Conservation (phyloP, 2,888 invertebrate species). For the Nemapogon koenigi region DNA sequence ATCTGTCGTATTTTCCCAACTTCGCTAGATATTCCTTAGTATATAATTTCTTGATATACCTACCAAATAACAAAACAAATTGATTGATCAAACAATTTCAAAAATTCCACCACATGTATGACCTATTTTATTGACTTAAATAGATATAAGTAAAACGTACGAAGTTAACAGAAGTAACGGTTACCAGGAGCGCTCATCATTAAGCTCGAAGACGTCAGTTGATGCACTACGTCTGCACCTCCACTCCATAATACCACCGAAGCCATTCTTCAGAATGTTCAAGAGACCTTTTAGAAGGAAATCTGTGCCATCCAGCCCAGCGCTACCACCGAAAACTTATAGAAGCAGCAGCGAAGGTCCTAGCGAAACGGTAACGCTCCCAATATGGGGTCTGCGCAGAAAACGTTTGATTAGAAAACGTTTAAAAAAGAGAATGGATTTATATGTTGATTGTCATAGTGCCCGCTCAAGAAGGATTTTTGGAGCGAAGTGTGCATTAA, state of each 20-base stretch:
- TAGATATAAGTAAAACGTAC: too few relatives aligned
- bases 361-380: conserved; percentile 46
- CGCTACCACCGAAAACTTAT: conserved; percentile 62
- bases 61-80: too few relatives aligned
- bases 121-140: too few relatives aligned
- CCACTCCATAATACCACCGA: conserved; percentile 61
- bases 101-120: too few relatives aligned
- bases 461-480: conserved; percentile 12
- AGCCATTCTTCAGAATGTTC: conserved; percentile 69
- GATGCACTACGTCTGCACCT: conserved; percentile 61
- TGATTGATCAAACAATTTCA: too few relatives aligned
- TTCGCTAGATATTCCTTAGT: too few relatives aligned
- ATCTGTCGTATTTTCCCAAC: too few relatives aligned
- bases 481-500: too few relatives aligned
- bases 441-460: conserved; percentile 56
- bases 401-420: conserved; percentile 39
- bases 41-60: too few relatives aligned
- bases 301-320: conserved; percentile 70
- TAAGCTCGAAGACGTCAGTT: conserved; percentile 57
- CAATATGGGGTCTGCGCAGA: conserved; percentile 29
- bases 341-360: conserved; percentile 60
- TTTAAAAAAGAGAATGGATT: conserved; percentile 48
- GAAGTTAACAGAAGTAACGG: conserved; percentile 8
- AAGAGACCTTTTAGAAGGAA: conserved; percentile 73
- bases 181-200: conserved; percentile 59